Evolutionary conservation across 2,888 invertebrate species (phyloP), one percentile per base, ranked within the genome.

Genomic region (Drepana falcataria): DNA sequence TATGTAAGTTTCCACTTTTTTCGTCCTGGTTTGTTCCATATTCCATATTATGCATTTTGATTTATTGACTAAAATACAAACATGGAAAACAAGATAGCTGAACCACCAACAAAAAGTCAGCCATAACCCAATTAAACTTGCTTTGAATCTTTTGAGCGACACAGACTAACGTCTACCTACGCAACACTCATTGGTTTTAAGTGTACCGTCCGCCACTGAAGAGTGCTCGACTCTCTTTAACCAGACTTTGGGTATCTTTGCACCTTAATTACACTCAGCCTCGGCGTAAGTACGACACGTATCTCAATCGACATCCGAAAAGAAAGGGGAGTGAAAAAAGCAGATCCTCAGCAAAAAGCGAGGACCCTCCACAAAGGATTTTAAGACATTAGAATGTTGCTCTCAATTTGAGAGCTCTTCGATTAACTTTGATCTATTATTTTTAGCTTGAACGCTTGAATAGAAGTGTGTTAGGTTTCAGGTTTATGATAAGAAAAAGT

Each of bases 181-280:
- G 88, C 83, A 85, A 83, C 84, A 82, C 87, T 89, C 83, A 75
- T 78, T 75, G 79, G 76, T 75, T 81, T 77, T 78, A 81, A 89
- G 90, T 81, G 85, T 81, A 81, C 81, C 77, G 78, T 68, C 81
- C 80, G 81, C 87, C 87, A 77, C 75, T 81, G 73, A 75, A 86
- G 88, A 71, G 80, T 77, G 58, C 90, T 90, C 68, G 66, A 83
- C 76, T 62, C 78, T 73, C 85, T 83, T 81, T 75, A 77, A 75
- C 79, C 77, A 82, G 85, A 83, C 87, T 87, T 85, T 77, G 85
- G 87, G 82, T 88, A 90, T 89, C 90, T 87, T 89, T 88, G 85
- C 88, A 87, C 90, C 87, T 89, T 91, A 90, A 91, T 90, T 89
- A 88, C 86, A 83, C 85, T 81, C 75, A 61, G 77, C 79, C 75